Evolutionary conservation across 2,888 invertebrate species (phyloP).

Genomic region (Drosophila fulvimacula): DNA sequence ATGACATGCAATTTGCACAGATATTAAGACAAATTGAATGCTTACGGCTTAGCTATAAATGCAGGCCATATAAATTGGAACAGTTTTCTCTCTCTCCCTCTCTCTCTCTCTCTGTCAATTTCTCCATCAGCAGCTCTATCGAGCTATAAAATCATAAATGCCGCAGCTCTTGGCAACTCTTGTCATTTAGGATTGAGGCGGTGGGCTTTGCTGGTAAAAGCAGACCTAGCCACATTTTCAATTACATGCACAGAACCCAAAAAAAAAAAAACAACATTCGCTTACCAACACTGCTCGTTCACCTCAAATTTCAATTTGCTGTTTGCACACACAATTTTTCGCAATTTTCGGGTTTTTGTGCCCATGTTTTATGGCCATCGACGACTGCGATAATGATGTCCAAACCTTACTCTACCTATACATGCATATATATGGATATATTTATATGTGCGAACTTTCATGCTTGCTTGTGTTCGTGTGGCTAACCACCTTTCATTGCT

Average conservation of each 20-base stretch:
- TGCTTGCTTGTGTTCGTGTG: conserved; percentile 51
- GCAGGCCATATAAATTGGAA: conserved; percentile 29
- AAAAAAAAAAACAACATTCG: conserved; percentile 16
- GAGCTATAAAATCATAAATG: neutral
- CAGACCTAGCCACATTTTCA: conserved; percentile 33
- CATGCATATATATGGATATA: conserved; percentile 1
- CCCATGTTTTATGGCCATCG: conserved; percentile 51
- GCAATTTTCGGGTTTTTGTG: conserved; percentile 33
- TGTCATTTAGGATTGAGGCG: neutral
- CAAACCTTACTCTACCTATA: neutral
- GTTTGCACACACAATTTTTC: conserved; percentile 44
- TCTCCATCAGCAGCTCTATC: neutral
- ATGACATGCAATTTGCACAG: conserved; percentile 64
- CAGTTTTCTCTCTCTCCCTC: neutral
- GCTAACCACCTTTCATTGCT: conserved; percentile 68
- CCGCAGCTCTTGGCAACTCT: neutral
- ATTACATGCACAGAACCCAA: conserved; percentile 48
- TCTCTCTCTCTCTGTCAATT: neutral
- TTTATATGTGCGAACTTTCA: neutral
- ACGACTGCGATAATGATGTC: conserved; percentile 15
- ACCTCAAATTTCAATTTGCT: conserved; percentile 66
- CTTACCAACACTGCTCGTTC: conserved; percentile 10
- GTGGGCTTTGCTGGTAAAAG: neutral
- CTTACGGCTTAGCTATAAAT: conserved; percentile 44
- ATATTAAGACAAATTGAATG: conserved; percentile 68